A percentile compares a stretch with the other conserved stretches of the same genome.
These are phyloP conservation scores for Eumeta japonica DNA, from an alignment of 1,140 invertebrate genomes.

Conservation along the genomic window DNA sequence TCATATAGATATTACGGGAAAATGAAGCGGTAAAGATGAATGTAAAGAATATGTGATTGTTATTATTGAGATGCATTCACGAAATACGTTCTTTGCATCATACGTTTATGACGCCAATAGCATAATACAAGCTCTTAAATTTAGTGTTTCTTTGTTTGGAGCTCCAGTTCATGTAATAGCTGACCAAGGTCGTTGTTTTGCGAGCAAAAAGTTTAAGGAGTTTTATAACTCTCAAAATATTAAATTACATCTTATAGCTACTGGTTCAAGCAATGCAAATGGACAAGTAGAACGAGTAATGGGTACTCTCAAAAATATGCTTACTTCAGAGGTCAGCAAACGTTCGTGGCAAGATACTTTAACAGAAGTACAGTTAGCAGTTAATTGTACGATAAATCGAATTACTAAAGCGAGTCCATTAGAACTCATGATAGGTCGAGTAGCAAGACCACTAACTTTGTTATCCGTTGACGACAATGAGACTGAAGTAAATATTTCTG, in stretches of 20 bases:
- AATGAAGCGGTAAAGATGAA: slow-evolving; percentile 10
- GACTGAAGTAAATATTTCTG: background rate
- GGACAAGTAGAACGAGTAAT: slow-evolving; percentile 3
- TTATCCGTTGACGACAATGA: background rate
- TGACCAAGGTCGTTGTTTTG: slow-evolving; percentile 8
- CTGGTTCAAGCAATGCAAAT: background rate
- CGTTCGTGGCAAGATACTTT: slow-evolving; percentile 3
- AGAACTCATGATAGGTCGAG: slow-evolving; percentile 7
- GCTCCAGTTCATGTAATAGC: background rate
- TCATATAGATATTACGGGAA: slow-evolving; percentile 16
- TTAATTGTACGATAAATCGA: background rate
- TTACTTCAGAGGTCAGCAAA: background rate
- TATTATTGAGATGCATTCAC: slow-evolving; percentile 25
- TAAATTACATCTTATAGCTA: slow-evolving; percentile 3
- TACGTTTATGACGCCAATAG: slow-evolving; percentile 5
- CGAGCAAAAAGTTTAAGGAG: background rate
- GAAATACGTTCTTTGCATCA: slow-evolving; percentile 20
- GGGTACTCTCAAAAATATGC: slow-evolving; percentile 1
- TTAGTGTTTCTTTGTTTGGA: background rate
- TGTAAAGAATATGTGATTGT: slow-evolving; percentile 10
- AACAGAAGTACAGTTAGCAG: no score
- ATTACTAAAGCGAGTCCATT: slow-evolving; percentile 10
- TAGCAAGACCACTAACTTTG: slow-evolving; percentile 1
- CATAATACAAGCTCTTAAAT: background rate
- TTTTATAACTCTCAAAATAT: background rate